Evolutionary conservation across 2,888 invertebrate genomes (phyloP), one percentile per base, ranked within the genome.

Genomic region (Agelastica alni): DNA sequence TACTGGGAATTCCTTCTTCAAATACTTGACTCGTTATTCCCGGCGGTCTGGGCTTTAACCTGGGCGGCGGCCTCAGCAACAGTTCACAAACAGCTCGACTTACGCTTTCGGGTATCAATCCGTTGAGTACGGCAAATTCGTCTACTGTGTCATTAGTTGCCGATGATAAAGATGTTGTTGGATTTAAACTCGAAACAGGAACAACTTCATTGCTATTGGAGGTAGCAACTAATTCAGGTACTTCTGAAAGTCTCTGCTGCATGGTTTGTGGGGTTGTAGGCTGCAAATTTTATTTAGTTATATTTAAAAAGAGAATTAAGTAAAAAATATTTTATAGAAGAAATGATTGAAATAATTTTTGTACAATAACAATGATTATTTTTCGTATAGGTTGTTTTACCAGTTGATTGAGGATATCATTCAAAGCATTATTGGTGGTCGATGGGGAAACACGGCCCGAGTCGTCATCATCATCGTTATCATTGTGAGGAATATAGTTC

Each of bases 11-110:
- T 0, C 71, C 71, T 36, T 70, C 70, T 7, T 78, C 79, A 45
- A 70, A 74, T 43, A 73, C 70, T 0, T 75, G 74, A 47, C 75
- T 77, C 12, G 80, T 63, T 3, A 80, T 76, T 6, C 80, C 79
- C 2, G 74, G 71, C 0, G 82, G 82, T 43, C 78, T 75, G 5
- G 78, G 76, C 31, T 75, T 73, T 39, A 82, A 63, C 66, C 71
- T 78, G 2, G 74, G 72, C 13, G 78, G 78, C 1, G 76, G 77
- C 18, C 76, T 62, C 30, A 61, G 34, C 9, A 74, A 60, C 12
- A 74, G 52, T 7, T 75, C 74, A 49, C 63, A 67, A 9, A 76
- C 66, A 7, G 71, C 70, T 60, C 65, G 70, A 7, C 69, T 61
- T 22, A 75, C 65, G 48, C 58, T 66, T 42, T 73, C 74, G 6